These are phyloP conservation scores for Zaprionus camerounensis DNA, from an alignment of 1,140 invertebrate species.

Conservation along the genomic window DNA sequence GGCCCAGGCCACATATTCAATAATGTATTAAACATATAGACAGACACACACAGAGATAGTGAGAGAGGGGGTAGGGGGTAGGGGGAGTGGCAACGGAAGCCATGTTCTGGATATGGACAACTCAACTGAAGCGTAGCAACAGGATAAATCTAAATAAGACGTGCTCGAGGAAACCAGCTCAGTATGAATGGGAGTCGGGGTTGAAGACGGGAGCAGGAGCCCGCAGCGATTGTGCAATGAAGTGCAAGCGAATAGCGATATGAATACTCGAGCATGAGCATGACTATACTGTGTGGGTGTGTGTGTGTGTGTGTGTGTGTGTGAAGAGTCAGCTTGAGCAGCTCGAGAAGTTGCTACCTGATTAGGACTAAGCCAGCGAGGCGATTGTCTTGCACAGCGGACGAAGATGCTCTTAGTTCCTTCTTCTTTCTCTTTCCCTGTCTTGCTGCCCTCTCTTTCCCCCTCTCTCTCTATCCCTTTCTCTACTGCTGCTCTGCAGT, in stretches of 20 bases:
- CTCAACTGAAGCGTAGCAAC: slow-evolving; percentile 77
- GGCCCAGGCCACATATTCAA: slow-evolving; percentile 76
- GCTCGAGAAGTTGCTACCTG: slow-evolving; percentile 42
- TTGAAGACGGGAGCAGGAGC: slow-evolving; percentile 1
- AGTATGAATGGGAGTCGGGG: background rate
- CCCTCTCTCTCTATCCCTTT: background rate
- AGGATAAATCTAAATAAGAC: slow-evolving; percentile 82
- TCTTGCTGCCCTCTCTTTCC: background rate
- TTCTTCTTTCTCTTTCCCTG: background rate
- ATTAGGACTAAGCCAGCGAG: slow-evolving; percentile 8
- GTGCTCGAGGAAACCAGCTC: slow-evolving; percentile 59
- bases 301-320: background rate
- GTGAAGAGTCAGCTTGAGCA: slow-evolving; percentile 26
- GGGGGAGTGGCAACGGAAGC: background rate
- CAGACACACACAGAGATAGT: slow-evolving; percentile 42
- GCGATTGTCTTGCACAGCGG: background rate
- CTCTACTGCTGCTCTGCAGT: background rate
- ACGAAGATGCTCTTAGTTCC: background rate
- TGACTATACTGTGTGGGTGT: background rate
- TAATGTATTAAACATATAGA: slow-evolving; percentile 72
- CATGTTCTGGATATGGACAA: slow-evolving; percentile 66
- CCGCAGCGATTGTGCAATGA: slow-evolving; percentile 70
- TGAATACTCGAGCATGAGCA: slow-evolving; percentile 5
- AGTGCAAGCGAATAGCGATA: slow-evolving; percentile 62
- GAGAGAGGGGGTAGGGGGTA: background rate